Evolutionary conservation across 2,113 vertebrate species (phyloP).

Genomic region (Pitta sordida): DNA sequence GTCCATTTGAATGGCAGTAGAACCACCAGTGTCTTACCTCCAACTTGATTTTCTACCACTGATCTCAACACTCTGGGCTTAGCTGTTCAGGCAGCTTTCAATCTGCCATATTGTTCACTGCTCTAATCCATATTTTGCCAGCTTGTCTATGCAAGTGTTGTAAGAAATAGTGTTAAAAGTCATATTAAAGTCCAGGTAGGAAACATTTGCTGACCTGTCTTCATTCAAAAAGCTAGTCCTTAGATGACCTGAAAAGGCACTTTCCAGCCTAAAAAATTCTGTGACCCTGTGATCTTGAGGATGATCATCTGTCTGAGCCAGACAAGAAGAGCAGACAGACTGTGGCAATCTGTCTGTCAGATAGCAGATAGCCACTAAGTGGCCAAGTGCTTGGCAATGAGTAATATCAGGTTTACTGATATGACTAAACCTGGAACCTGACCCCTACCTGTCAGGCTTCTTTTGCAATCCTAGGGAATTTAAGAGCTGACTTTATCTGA

Average conservation of each 20-base stretch:
- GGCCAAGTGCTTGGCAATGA: background rate
- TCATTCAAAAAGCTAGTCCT: background rate
- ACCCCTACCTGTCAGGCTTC: background rate
- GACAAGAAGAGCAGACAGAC: background rate
- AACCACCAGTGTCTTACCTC: background rate
- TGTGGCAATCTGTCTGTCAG: background rate
- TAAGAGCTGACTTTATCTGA: background rate
- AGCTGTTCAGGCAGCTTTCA: background rate
- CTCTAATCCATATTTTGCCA: background rate
- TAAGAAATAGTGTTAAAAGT: background rate
- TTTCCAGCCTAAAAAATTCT: background rate
- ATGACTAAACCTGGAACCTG: background rate
- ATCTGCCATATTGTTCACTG: background rate
- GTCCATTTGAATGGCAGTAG: background rate
- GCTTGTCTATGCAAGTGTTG: background rate
- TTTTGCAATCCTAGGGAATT: background rate
- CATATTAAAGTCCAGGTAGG: background rate
- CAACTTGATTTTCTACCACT: background rate
- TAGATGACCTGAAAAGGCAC: background rate
- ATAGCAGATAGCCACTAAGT: background rate
- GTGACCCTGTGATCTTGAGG: background rate
- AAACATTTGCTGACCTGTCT: background rate
- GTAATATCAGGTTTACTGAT: background rate
- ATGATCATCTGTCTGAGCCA: background rate
- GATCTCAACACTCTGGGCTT: background rate